Conservation (phyloP, 2,888 invertebrate species). For the Archips xylosteana region DNA sequence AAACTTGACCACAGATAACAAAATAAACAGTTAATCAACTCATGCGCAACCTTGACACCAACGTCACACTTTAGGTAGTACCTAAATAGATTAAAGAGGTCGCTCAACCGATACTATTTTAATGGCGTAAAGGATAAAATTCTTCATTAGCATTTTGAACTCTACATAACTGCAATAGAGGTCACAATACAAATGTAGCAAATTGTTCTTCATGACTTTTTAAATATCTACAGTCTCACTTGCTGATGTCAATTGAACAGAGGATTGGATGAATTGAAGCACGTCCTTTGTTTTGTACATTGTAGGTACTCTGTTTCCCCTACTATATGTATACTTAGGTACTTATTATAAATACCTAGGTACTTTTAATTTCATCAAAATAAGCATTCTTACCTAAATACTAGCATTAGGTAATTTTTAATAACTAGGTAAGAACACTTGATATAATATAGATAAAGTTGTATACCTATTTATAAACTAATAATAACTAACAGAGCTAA, state of each 20-base stretch:
- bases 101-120: neutral
- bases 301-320: neutral
- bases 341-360: neutral
- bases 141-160: too few species aligned
- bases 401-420: too few species aligned
- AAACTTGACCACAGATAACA: conserved; percentile 23
- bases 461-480: too few species aligned
- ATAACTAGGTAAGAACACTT: too few species aligned
- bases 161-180: too few species aligned
- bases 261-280: conserved; percentile 28
- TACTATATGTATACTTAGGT: neutral
- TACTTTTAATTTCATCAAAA: too few species aligned
- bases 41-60: conserved; percentile 27
- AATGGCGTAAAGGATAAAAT: too few species aligned
- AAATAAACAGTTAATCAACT: conserved; percentile 16
- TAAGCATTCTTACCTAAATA: too few species aligned
- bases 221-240: neutral
- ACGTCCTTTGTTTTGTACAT: conserved; percentile 33
- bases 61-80: neutral
- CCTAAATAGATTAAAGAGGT: conserved; percentile 36
- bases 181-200: too few species aligned
- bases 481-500: too few species aligned
- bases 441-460: too few species aligned
- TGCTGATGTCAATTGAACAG: conserved; percentile 24
- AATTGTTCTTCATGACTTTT: too few species aligned